Evolutionary conservation across 1,140 invertebrate genomes (phyloP), one percentile per base, ranked within the genome.

Genomic region (Gonioctena quinquepunctata): DNA sequence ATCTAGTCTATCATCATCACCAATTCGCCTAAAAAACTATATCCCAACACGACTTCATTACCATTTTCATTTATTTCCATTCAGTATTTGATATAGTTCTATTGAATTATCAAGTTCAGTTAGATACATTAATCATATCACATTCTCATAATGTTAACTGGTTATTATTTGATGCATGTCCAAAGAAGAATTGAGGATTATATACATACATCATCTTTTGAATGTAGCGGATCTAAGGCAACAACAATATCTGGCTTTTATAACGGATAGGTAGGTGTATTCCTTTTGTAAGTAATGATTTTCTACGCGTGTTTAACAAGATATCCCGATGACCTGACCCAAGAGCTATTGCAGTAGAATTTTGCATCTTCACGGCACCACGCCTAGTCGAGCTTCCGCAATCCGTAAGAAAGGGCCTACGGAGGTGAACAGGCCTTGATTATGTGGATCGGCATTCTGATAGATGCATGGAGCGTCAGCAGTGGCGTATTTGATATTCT

Each of bases 341-440:
- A 52, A 61, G 59, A 64, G 68, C 28, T 69, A 69, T 69, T 69
- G 68, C 68, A 25, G 68, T 69, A 69, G 68, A 69, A 27, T 69
- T 69, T 69, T 69, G 68, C 68, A 69, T 69, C 68, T 69, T 69
- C 68, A 69, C 54, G 60, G 68, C 68, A 69, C 68, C 68, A 69
- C 68, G 68, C 68, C 68, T 57, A 64, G 63, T 63, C n/a, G 52
- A 65, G 68, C 68, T 69, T 69, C 68, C 68, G 68, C 68, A 69
- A 64, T 69, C 68, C 68, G 68, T 69, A 33, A 50, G 26, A 49
- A 48, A 22, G n/a, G 67, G 27, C 13, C 59, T 61, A 61, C 23
- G 59, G 27, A 18, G 7, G 11, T 19, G 18, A 28, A n/a, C 25
- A 61, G 59, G 59, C 33, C 33, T n/a, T 42, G 33, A 42, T 42